Conservation (phyloP, 2,888 invertebrate genomes). For the Auanema freiburgensis region DNA sequence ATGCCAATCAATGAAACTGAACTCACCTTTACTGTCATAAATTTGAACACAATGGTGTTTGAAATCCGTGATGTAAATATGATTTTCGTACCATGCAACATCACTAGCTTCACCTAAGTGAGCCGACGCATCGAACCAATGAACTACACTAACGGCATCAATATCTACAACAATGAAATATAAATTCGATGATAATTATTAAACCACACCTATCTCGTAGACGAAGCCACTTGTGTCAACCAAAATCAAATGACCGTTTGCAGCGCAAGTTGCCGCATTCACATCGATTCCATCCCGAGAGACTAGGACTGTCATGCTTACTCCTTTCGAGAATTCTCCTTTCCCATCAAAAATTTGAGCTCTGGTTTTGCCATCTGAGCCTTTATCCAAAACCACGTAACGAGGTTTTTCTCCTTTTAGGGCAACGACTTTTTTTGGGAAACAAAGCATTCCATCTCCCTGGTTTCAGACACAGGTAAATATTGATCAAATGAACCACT, state of each 20-base stretch:
- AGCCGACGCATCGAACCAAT: slow-evolving; percentile 45
- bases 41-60: slow-evolving; percentile 57
- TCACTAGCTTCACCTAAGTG: slow-evolving; percentile 53
- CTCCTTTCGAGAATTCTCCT: slow-evolving; percentile 41
- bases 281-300: slow-evolving; percentile 46
- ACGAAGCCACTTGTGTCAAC: slow-evolving; percentile 51
- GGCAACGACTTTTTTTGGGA: slow-evolving; percentile 53
- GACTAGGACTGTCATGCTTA: slow-evolving; percentile 24
- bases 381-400: slow-evolving; percentile 50
- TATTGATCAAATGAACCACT: not conserved
- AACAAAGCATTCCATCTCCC: slow-evolving; percentile 57
- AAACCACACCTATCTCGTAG: slow-evolving; percentile 27
- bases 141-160: slow-evolving; percentile 35
- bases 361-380: slow-evolving; percentile 38
- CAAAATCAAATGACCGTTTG: slow-evolving; percentile 47
- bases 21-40: slow-evolving; percentile 47
- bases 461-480: slow-evolving; percentile 5
- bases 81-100: slow-evolving; percentile 52
- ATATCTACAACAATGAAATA: slow-evolving; percentile 22
- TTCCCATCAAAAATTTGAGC: slow-evolving; percentile 45
- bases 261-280: slow-evolving; percentile 40
- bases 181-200: not conserved
- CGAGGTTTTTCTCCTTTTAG: slow-evolving; percentile 36
- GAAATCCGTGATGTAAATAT: slow-evolving; percentile 57
- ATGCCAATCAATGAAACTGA: not conserved